Base-by-base conservation (phyloP, 2,797 vertebrate species). In the Anguilla pacifica region DNA sequence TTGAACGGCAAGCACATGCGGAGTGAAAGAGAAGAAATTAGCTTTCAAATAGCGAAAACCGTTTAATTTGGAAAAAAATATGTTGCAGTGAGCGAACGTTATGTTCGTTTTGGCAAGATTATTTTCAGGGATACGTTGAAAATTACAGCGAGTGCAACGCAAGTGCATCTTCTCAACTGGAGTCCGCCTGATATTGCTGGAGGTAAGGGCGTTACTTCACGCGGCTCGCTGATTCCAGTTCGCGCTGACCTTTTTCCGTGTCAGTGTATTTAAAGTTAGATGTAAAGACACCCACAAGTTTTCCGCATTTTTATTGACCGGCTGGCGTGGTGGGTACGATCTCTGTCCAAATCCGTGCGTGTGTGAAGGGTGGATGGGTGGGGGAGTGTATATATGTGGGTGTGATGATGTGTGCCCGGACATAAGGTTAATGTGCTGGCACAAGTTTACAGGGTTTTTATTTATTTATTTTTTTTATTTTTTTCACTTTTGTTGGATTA, bases 151-250 rank as follows among this genome's bases (percentile, higher is more conserved):
- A 81, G 86, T 72, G 39, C 88, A 89, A 57, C 81, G 83, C 55
- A 86, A 87, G 87, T 51, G 87, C 53, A 88, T 88, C 53, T 35
- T 87, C 46, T 43, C 55, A 55, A 79, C 83, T 87, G 87, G 90
- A 87, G 86, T 88, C 88, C 88, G 91, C 89, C 90, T 89, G 72
- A 83, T 67, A 31, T 83, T 82, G 86, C 86, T 87, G 85, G 87
- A 93, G 92, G 93, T 93, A 92, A 92, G 93, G 92, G 91, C 89
- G 91, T 91, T 89, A 90, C 92, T 93, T 86, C 85, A n/a, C 81
- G 87, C 88, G 81, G 89, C 85, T 88, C 64, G 64, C 35, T 84
- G 59, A 53, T 74, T 70, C 61, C 19, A 35, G 72, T 86, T 25
- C n/a, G 35, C 84, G 49, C 57, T 35, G n/a, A 53, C 28, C n/a